These are phyloP conservation scores for Apotomis capreana DNA, from an alignment of 2,888 invertebrate genomes.

Conservation along the genomic window DNA sequence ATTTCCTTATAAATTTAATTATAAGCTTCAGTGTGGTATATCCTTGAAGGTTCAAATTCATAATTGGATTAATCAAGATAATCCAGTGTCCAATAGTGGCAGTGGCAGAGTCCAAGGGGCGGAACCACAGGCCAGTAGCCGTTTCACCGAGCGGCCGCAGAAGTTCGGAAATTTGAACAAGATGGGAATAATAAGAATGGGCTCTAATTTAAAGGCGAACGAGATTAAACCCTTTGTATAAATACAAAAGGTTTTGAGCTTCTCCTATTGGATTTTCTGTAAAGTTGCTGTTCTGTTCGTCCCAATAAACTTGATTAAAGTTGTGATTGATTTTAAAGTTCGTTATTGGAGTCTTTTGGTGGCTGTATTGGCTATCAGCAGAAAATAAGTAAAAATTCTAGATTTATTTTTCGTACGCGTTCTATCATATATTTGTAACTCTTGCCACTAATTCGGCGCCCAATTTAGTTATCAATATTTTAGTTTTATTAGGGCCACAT, in stretches of 20 bases:
- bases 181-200: conserved; percentile 52
- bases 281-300: conserved; percentile 49
- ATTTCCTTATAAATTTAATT: too few species aligned
- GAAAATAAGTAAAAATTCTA: conserved; percentile 11
- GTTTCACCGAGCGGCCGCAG: conserved; percentile 37
- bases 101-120: not conserved
- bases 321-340: conserved; percentile 45
- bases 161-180: conserved; percentile 50
- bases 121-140: conserved; percentile 34
- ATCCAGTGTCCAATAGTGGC: conserved; percentile 6
- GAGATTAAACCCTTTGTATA: conserved; percentile 53
- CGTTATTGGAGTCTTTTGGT: conserved; percentile 18
- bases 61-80: conserved; percentile 17
- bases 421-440: too few species aligned
- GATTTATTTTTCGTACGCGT: not conserved
- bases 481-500: too few species aligned
- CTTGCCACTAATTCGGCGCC: too few species aligned
- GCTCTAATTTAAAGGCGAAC: conserved; percentile 55
- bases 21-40: too few species aligned
- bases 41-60: not conserved
- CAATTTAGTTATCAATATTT: too few species aligned
- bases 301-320: conserved; percentile 38
- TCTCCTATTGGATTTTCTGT: conserved; percentile 49
- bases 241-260: conserved; percentile 51
- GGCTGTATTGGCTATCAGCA: conserved; percentile 11